These are phyloP conservation scores for Molossus alvarezi DNA, from an alignment of 2,797 vertebrate genomes.

Conservation along the genomic window DNA sequence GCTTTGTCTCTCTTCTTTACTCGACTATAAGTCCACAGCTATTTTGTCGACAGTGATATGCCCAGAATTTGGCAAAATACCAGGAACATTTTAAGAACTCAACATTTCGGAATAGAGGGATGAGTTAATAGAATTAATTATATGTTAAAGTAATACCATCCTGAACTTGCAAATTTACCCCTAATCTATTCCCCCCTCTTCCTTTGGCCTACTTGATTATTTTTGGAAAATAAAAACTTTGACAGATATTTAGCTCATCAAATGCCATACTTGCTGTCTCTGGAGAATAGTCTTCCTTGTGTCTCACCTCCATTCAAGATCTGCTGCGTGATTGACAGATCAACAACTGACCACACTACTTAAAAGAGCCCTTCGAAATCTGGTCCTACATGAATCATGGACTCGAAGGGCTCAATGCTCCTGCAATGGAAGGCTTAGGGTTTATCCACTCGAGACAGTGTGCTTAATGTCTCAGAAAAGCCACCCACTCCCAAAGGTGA, in stretches of 20 bases:
- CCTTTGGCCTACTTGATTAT: background rate
- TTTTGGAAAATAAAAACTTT: background rate
- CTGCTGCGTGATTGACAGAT: background rate
- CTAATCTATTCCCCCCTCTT: background rate
- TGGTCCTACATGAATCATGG: background rate
- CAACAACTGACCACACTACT: background rate
- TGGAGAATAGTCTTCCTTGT: background rate
- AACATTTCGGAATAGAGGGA: background rate
- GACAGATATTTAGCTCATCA: background rate
- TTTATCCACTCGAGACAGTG: background rate
- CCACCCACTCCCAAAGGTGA: background rate
- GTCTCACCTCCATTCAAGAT: background rate
- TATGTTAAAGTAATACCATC: background rate
- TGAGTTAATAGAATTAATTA: background rate
- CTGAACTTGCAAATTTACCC: background rate
- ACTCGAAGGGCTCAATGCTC: background rate
- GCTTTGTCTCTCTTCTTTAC: background rate
- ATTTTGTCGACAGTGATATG: background rate
- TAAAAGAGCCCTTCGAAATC: background rate
- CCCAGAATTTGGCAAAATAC: background rate
- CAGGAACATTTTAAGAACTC: background rate
- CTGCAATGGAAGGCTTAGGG: background rate
- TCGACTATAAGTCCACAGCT: background rate
- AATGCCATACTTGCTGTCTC: background rate
- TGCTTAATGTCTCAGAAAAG: background rate